Evolutionary conservation across 2,113 vertebrate genomes (phyloP).

Genomic region (Leptobrachium ailaonicum): DNA sequence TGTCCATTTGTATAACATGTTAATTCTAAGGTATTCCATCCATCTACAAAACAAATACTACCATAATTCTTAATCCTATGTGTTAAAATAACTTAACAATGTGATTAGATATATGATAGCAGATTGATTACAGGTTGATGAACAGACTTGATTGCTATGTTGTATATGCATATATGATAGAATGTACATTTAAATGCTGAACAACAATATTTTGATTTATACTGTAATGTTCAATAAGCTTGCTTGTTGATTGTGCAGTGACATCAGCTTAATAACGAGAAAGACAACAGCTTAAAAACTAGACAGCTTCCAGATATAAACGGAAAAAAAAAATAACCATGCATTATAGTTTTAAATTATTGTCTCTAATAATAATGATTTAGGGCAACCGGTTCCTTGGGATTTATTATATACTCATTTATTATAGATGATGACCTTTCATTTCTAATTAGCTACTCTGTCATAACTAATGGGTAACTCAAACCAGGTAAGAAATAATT

Average conservation of each 20-base stretch:
- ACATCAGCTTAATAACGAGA: not conserved
- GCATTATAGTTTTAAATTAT: not conserved
- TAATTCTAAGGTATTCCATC: too few relatives aligned
- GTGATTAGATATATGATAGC: too few relatives aligned
- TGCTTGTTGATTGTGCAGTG: not conserved
- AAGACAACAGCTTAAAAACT: not conserved
- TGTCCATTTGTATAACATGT: too few relatives aligned
- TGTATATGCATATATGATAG: not conserved
- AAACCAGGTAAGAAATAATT: slow-evolving; percentile 46
- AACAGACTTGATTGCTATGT: too few relatives aligned
- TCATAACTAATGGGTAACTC: slow-evolving; percentile 15
- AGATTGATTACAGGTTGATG: too few relatives aligned
- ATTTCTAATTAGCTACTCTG: slow-evolving; percentile 33
- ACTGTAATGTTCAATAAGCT: not conserved
- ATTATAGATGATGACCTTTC: slow-evolving; percentile 46
- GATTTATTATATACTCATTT: slow-evolving; percentile 14
- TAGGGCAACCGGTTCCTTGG: not conserved
- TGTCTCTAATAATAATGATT: not conserved
- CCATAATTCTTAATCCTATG: too few relatives aligned
- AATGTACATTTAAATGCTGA: not conserved
- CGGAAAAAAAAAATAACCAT: not conserved
- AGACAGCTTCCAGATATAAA: not conserved
- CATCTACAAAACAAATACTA: too few relatives aligned
- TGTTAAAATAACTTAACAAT: too few relatives aligned
- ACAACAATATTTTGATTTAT: not conserved